Evolutionary conservation across 1,140 invertebrate genomes (phyloP).

Genomic region (Sipha flava): DNA sequence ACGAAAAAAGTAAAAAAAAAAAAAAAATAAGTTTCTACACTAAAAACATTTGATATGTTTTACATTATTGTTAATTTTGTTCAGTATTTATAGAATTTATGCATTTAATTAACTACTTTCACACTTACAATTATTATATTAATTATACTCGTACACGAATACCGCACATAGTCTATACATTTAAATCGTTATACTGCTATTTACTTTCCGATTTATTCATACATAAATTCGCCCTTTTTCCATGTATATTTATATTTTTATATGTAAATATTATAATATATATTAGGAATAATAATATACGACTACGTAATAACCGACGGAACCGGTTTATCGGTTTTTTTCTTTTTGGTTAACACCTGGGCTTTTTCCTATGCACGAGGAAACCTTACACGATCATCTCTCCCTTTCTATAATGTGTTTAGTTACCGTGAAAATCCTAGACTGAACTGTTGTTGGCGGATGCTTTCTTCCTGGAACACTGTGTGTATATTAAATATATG

Average conservation of each 20-base stretch:
- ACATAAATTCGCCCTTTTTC: neutral
- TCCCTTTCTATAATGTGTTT: neutral
- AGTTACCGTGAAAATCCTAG: neutral
- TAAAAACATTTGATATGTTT: too few relatives aligned
- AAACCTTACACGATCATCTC: neutral
- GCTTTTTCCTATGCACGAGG: neutral
- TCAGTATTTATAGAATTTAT: too few relatives aligned
- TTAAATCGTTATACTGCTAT: too few relatives aligned
- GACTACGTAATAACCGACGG: neutral
- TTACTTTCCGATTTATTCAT: too few relatives aligned
- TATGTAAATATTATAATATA: neutral
- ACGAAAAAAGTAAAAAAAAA: too few relatives aligned
- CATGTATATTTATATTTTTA: neutral
- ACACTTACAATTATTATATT: too few relatives aligned
- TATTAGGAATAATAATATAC: neutral
- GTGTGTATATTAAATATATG: too few relatives aligned
- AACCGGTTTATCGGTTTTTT: conserved; percentile 17
- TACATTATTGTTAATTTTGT: too few relatives aligned
- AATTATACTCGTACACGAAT: too few relatives aligned
- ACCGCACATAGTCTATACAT: too few relatives aligned
- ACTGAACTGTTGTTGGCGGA: neutral
- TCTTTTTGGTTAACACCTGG: neutral
- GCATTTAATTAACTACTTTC: too few relatives aligned
- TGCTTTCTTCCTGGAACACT: neutral
- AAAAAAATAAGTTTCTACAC: too few relatives aligned